Percentiles rank a stretch among this genome's conserved stretches.
Conservation (phyloP, 1,140 invertebrate genomes). For the Euwallacea similis region DNA sequence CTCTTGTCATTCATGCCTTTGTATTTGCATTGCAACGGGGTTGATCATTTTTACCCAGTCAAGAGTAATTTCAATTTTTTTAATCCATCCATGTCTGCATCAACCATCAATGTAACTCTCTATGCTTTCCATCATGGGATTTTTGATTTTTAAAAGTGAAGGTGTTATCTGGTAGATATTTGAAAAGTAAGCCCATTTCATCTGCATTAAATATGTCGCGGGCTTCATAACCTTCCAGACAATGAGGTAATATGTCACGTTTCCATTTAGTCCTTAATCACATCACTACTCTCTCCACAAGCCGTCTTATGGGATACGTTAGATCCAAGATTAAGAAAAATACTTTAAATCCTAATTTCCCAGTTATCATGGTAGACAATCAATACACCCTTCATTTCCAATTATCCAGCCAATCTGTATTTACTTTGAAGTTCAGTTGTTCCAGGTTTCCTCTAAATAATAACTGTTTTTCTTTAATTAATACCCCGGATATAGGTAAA, state of each 20-base stretch:
- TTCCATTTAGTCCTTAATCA: constrained; percentile 5
- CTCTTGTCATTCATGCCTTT: constrained; percentile 54
- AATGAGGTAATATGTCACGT: background rate
- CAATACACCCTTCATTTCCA: background rate
- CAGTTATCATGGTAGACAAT: background rate
- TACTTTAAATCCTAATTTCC: too few species aligned
- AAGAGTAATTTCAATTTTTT: constrained; percentile 19
- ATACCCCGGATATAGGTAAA: background rate
- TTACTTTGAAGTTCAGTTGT: background rate
- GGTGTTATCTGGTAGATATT: too few species aligned
- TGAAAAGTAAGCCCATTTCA: background rate
- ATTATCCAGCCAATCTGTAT: background rate
- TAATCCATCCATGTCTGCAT: constrained; percentile 9
- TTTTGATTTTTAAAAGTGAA: background rate
- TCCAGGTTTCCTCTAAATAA: background rate
- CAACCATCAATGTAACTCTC: background rate
- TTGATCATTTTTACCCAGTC: constrained; percentile 31
- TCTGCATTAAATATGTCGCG: background rate
- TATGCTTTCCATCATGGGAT: background rate
- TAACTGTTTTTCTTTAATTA: background rate
- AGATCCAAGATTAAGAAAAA: background rate
- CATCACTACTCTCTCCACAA: too few species aligned
- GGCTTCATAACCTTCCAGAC: background rate
- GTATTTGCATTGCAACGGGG: constrained; percentile 49
- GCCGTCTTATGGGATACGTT: too few species aligned